These are phyloP conservation scores for Pyrrhia umbra DNA, from an alignment of 2,888 invertebrate genomes.

Conservation along the genomic window DNA sequence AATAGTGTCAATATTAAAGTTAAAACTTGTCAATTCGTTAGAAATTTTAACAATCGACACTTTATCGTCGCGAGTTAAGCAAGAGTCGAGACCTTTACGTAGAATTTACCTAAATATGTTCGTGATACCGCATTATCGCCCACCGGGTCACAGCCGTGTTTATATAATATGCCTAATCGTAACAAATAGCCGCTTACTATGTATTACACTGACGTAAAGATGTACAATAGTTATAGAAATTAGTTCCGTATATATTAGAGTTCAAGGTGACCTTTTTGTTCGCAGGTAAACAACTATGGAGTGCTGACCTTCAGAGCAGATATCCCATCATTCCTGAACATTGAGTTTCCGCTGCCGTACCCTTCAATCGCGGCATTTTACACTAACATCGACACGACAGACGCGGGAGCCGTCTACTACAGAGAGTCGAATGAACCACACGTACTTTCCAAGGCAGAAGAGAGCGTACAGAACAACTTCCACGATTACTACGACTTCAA, in stretches of 20 bases:
- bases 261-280: constrained; percentile 50
- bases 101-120: constrained; percentile 63
- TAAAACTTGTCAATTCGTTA: background rate
- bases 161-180: constrained; percentile 65
- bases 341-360: constrained; percentile 96
- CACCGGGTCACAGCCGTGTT: constrained; percentile 67
- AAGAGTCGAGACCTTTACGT: constrained; percentile 75
- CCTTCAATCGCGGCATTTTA: constrained; percentile 97
- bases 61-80: constrained; percentile 62
- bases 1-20: background rate
- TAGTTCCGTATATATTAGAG: constrained; percentile 2
- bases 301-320: constrained; percentile 97
- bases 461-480: constrained; percentile 93
- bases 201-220: constrained; percentile 50
- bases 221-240: constrained; percentile 12
- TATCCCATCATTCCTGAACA: constrained; percentile 95
- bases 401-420: constrained; percentile 93
- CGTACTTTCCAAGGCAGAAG: constrained; percentile 92
- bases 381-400: constrained; percentile 96
- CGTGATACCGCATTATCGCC: constrained; percentile 58
- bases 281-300: constrained; percentile 97
- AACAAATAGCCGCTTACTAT: constrained; percentile 62
- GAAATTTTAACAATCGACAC: constrained; percentile 22
- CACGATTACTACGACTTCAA: constrained; percentile 93
- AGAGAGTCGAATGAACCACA: constrained; percentile 91